These are phyloP conservation scores for Globodera rostochiensis DNA, from an alignment of 1,140 invertebrate species.

Conservation along the genomic window DNA sequence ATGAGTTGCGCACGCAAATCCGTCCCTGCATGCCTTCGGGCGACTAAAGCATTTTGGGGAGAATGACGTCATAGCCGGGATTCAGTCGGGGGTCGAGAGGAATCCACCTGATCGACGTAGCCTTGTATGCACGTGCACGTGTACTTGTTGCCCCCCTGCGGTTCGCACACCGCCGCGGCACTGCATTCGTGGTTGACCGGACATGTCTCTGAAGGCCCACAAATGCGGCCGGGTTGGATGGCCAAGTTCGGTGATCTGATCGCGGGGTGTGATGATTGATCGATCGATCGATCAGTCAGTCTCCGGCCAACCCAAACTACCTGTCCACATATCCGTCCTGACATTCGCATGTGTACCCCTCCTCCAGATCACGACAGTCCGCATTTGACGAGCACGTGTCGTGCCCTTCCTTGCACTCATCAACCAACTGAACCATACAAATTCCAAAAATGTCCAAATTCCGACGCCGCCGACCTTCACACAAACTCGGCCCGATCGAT, in stretches of 20 bases:
- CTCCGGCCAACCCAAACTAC: too few relatives aligned
- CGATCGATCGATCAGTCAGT: too few relatives aligned
- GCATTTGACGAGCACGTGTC: slow-evolving; percentile 62
- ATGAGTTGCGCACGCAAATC: slow-evolving; percentile 63
- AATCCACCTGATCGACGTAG: slow-evolving; percentile 44
- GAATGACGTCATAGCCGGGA: too few relatives aligned
- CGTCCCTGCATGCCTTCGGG: slow-evolving; percentile 55
- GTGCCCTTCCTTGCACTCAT: slow-evolving; percentile 55
- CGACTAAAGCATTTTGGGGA: slow-evolving; percentile 29
- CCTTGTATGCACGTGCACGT: slow-evolving; percentile 61
- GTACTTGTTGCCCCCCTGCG: slow-evolving; percentile 62
- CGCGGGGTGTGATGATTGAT: too few relatives aligned
- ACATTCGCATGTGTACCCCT: slow-evolving; percentile 65
- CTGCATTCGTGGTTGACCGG: slow-evolving; percentile 63
- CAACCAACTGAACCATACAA: slow-evolving; percentile 42
- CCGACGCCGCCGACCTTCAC: slow-evolving; percentile 42
- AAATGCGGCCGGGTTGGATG: slow-evolving; percentile 63
- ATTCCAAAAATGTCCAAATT: too few relatives aligned
- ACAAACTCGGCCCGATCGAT: slow-evolving; percentile 61
- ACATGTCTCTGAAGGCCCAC: slow-evolving; percentile 58
- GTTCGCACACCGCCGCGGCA: slow-evolving; percentile 63
- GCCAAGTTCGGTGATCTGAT: slow-evolving; percentile 57
- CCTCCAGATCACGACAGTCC: slow-evolving; percentile 64
- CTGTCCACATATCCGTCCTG: slow-evolving; percentile 54
- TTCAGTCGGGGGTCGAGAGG: background rate